A percentile compares a stretch with the other conserved stretches of the same genome.
Evolutionary conservation across 1,140 invertebrate species (phyloP).

Genomic region (Lucilia cuprina): DNA sequence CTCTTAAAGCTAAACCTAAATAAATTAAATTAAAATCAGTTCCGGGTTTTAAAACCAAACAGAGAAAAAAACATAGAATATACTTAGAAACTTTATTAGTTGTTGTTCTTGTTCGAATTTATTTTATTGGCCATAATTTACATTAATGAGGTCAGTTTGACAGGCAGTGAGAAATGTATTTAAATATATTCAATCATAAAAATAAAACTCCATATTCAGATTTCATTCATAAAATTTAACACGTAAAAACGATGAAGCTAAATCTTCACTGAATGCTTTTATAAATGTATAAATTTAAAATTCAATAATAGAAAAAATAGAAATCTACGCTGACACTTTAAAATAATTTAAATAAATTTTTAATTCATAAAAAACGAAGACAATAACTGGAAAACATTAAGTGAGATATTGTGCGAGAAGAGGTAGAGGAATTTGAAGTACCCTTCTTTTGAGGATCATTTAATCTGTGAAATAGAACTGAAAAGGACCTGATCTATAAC

Average conservation of each 20-base stretch:
- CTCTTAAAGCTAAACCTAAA: too few species aligned
- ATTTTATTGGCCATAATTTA: conserved; percentile 29
- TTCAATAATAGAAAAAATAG: background rate
- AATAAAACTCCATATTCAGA: conserved; percentile 1
- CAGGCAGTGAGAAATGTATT: conserved; percentile 21
- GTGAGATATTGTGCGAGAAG: too few species aligned
- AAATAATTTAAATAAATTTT: background rate
- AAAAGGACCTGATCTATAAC: too few species aligned
- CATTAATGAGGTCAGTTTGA: conserved; percentile 32
- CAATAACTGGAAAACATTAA: too few species aligned
- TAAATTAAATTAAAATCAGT: background rate
- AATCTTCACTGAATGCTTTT: background rate
- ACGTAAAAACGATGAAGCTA: background rate
- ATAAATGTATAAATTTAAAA: background rate
- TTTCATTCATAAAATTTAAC: conserved; percentile 28
- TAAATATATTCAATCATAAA: conserved; percentile 25
- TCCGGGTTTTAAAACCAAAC: background rate
- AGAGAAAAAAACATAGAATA: background rate
- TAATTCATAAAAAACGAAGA: background rate
- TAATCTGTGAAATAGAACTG: too few species aligned
- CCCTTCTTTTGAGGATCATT: too few species aligned
- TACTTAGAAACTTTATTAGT: too few species aligned
- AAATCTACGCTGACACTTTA: background rate
- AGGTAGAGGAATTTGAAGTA: too few species aligned
- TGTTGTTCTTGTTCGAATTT: too few species aligned